These are phyloP conservation scores for Isichthys henryi DNA, from an alignment of 2,113 vertebrate genomes.

Conservation along the genomic window DNA sequence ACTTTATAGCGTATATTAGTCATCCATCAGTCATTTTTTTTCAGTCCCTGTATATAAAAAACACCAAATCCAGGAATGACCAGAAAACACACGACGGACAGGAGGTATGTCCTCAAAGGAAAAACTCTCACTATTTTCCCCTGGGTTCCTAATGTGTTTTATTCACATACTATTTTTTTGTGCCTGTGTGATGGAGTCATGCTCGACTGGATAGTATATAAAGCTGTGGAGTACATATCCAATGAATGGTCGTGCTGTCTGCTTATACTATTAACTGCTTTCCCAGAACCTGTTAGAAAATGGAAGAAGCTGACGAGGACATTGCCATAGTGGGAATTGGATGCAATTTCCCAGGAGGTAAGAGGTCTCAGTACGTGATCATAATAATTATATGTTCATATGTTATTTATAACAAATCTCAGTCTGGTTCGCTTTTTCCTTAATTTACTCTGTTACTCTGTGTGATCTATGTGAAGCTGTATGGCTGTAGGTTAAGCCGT, in stretches of 20 bases:
- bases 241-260: background rate
- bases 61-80: background rate
- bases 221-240: background rate
- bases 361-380: background rate
- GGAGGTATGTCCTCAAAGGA: background rate
- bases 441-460: background rate
- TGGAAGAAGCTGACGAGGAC: slow-evolving; percentile 46
- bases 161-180: background rate
- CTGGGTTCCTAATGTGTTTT: background rate
- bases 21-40: background rate
- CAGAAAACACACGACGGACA: background rate
- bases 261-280: background rate
- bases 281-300: slow-evolving; percentile 11
- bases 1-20: background rate
- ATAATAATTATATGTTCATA: background rate
- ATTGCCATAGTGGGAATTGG: slow-evolving; percentile 65
- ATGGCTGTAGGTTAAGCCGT: background rate
- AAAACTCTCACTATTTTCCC: background rate
- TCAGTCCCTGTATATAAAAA: background rate
- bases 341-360: slow-evolving; percentile 69
- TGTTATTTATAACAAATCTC: background rate
- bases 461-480: background rate
- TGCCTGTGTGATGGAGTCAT: background rate
- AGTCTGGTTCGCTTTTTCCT: background rate
- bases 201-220: background rate